These are phyloP conservation scores for Oncorhynchus mykiss DNA, from an alignment of 2,113 vertebrate species.

Conservation along the genomic window DNA sequence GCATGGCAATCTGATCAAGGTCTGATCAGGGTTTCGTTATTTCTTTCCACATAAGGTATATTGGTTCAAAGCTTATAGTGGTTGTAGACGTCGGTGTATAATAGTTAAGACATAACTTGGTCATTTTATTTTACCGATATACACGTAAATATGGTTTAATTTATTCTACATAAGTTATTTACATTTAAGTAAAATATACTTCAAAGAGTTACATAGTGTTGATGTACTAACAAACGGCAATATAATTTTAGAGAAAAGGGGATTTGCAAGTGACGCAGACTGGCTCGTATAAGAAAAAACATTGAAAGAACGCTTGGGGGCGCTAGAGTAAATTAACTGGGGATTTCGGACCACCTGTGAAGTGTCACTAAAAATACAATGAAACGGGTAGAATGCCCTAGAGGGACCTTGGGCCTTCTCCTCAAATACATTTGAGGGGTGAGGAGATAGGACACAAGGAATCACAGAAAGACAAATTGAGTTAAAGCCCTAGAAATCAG, in stretches of 20 bases:
- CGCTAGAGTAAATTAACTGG: slow-evolving; percentile 12
- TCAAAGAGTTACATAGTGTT: background rate
- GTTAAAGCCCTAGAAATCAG: too few species aligned
- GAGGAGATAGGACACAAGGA: background rate
- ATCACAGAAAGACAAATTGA: background rate
- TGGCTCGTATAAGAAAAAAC: background rate
- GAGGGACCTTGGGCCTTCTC: background rate
- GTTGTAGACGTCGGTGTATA: too few species aligned
- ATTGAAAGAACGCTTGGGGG: slow-evolving; percentile 40
- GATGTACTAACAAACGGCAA: background rate
- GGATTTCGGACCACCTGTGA: background rate
- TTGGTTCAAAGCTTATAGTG: background rate
- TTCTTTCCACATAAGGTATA: too few species aligned
- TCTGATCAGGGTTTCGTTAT: too few species aligned
- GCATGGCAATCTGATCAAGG: too few species aligned
- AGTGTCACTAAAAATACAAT: background rate
- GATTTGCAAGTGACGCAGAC: background rate
- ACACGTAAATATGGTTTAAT: too few species aligned
- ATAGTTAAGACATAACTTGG: too few species aligned
- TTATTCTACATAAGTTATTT: background rate
- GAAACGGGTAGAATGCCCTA: too few species aligned
- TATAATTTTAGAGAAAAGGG: background rate
- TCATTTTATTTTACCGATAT: too few species aligned
- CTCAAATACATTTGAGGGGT: background rate
- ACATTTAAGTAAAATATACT: background rate